These are phyloP conservation scores for Dendrolimus houi DNA, from an alignment of 2,888 invertebrate species.

Conservation along the genomic window DNA sequence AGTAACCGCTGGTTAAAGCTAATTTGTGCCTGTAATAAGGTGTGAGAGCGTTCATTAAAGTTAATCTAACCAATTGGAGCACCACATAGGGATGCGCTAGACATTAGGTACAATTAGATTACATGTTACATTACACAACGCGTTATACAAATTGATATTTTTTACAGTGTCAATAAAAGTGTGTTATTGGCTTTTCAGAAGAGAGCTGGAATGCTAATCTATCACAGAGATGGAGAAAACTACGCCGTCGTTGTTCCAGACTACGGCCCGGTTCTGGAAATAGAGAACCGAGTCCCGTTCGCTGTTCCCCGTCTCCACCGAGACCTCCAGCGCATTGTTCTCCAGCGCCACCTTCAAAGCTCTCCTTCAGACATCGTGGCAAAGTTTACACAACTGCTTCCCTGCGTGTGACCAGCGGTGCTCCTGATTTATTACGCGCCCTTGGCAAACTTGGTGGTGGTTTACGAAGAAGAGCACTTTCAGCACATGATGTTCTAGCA, in stretches of 20 bases:
- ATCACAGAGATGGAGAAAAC: conserved; percentile 84
- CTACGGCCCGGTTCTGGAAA: conserved; percentile 79
- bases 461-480: conserved; percentile 79
- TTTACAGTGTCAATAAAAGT: background rate
- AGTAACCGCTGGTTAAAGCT: background rate
- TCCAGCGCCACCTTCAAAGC: conserved; percentile 61
- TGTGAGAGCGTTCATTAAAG: background rate
- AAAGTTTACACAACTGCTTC: conserved; percentile 72
- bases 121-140: background rate
- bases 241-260: conserved; percentile 82
- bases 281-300: conserved; percentile 71
- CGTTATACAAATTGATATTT: background rate
- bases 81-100: background rate
- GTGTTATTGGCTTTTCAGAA: conserved; percentile 65
- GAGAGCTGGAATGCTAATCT: conserved; percentile 85
- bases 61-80: background rate
- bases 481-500: conserved; percentile 81
- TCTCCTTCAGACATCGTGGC: conserved; percentile 66
- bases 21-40: background rate
- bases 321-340: conserved; percentile 67
- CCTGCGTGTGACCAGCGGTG: conserved; percentile 70
- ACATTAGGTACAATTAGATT: background rate
- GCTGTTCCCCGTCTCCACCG: conserved; percentile 75
- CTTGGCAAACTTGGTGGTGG: conserved; percentile 83
- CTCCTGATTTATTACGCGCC: conserved; percentile 81